Evolutionary conservation across 2,797 vertebrate genomes (phyloP).

Genomic region (Zonotrichia albicollis): DNA sequence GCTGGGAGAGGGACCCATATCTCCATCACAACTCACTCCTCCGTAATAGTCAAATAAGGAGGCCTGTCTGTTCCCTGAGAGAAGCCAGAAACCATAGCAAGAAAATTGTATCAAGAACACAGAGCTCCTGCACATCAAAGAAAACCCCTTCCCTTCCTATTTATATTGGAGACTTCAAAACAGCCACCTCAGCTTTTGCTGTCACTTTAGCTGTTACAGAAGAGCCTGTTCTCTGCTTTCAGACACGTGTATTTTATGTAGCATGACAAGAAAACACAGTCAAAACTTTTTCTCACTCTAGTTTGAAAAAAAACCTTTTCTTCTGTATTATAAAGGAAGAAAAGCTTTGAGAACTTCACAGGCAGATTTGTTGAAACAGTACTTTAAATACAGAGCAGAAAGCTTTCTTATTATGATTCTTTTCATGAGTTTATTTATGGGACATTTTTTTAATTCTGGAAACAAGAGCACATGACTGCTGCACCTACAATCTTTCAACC

Average conservation of each 20-base stretch:
- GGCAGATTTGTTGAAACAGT: neutral
- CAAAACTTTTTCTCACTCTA: conserved; percentile 26
- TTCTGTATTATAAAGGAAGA: neutral
- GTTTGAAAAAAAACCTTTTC: neutral
- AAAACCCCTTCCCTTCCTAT: neutral
- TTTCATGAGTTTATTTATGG: neutral
- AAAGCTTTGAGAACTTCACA: neutral
- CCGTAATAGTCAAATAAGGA: neutral
- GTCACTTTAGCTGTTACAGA: neutral
- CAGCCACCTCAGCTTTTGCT: neutral
- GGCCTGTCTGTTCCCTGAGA: neutral
- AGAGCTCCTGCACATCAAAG: neutral
- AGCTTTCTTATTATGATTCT: neutral
- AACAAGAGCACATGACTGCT: neutral
- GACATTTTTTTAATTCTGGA: neutral
- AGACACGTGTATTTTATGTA: conserved; percentile 2
- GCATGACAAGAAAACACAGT: neutral
- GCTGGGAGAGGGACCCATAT: neutral
- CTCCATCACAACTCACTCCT: neutral
- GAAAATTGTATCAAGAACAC: neutral
- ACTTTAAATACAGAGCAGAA: neutral
- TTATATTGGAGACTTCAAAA: neutral
- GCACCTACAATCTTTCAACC: neutral
- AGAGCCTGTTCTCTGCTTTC: neutral
- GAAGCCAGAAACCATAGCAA: neutral